These are phyloP conservation scores for Microcebus ravelobensis DNA, from an alignment of 2,113 vertebrate genomes.

Conservation along the genomic window DNA sequence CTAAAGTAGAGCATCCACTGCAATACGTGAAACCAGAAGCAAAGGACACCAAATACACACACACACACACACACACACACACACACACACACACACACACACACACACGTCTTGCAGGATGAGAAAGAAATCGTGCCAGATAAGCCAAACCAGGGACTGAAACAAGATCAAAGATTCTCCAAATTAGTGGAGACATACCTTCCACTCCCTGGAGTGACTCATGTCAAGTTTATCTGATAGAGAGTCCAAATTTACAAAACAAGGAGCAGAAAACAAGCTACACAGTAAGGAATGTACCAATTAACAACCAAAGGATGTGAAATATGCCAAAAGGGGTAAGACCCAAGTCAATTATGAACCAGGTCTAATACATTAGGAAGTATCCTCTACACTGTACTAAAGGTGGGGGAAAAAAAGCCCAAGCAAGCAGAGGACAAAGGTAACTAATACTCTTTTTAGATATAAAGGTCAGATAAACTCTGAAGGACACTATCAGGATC, in stretches of 20 bases:
- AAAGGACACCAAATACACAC: not conserved
- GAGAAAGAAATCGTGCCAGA: not conserved
- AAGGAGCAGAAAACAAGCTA: conserved; percentile 59
- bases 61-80: not conserved
- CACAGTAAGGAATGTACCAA: not conserved
- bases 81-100: rapidly evolving
- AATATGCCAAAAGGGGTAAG: not conserved
- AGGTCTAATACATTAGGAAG: conserved; percentile 44
- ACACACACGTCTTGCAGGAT: not conserved
- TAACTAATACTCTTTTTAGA: conserved; percentile 48
- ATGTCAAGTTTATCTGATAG: not conserved
- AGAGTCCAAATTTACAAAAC: conserved; percentile 60
- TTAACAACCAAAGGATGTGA: not conserved
- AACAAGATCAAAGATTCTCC: conserved; percentile 78
- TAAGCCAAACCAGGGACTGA: not conserved
- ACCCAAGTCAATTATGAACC: conserved; percentile 23
- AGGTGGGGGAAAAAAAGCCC: not conserved
- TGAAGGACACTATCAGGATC: not conserved
- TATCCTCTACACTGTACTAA: not conserved
- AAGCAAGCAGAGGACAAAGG: conserved; percentile 27
- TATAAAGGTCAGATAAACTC: conserved; percentile 72
- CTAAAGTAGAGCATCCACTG: not conserved
- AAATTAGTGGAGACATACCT: conserved; percentile 44
- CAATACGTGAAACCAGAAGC: not conserved
- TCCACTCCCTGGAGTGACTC: conserved; percentile 60